A percentile compares a stretch with the other conserved stretches of the same genome.
Evolutionary conservation across 2,113 vertebrate genomes (phyloP).

Genomic region (Pollimyrus isidori): DNA sequence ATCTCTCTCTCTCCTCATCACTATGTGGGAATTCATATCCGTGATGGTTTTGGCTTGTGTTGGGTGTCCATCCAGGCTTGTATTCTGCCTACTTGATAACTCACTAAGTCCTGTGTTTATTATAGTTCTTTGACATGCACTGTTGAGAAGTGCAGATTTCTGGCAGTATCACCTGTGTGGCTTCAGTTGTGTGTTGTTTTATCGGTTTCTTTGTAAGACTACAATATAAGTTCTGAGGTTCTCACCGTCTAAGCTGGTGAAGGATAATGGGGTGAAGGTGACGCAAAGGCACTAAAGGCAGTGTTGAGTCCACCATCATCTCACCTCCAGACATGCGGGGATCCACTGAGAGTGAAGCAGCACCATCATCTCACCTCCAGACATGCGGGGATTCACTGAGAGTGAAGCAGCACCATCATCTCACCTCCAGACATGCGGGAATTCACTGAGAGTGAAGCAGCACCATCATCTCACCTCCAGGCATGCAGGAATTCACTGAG

Average conservation of each 20-base stretch:
- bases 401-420: too few species aligned
- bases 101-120: background rate
- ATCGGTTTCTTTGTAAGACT: background rate
- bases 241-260: constrained; percentile 14
- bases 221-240: background rate
- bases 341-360: too few species aligned
- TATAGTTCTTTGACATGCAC: background rate
- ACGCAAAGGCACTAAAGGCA: background rate
- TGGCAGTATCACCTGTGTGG: background rate
- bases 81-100: too few species aligned
- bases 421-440: too few species aligned
- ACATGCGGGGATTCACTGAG: too few species aligned
- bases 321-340: background rate
- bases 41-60: background rate
- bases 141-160: too few species aligned
- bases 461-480: too few species aligned
- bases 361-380: too few species aligned
- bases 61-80: background rate
- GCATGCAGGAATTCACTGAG: too few species aligned
- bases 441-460: too few species aligned
- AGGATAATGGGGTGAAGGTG: constrained; percentile 4
- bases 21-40: background rate
- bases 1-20: background rate
- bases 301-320: background rate
- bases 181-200: background rate